Conservation (phyloP, 1,140 invertebrate species). For the Pemphigus obesinymphae region DNA sequence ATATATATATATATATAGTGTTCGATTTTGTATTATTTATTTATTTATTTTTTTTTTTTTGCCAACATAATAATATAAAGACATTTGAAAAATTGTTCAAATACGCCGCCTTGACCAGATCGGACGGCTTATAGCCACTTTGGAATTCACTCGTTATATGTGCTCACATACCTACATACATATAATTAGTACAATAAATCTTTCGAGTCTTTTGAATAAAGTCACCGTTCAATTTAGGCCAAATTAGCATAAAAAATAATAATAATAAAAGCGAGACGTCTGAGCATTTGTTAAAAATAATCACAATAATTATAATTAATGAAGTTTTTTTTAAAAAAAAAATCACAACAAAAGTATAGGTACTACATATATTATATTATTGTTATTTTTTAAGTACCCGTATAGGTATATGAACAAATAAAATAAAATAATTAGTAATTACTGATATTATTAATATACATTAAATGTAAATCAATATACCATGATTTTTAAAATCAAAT, state of each 20-base stretch:
- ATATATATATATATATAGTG: not conserved
- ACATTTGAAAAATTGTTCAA: conserved; percentile 40
- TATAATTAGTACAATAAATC: conserved; percentile 41
- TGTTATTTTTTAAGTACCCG: no score
- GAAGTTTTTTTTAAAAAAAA: not conserved
- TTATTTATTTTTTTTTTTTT: conserved; percentile 16
- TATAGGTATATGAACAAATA: not conserved
- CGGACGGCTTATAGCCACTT: conserved; percentile 1
- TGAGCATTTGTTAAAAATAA: conserved; percentile 27
- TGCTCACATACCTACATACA: no score
- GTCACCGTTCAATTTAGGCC: conserved; percentile 6
- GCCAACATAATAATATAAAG: conserved; percentile 34
- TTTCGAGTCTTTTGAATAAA: conserved; percentile 31
- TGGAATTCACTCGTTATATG: conserved; percentile 38
- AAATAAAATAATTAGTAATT: not conserved
- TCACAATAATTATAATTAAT: not conserved
- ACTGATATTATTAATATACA: no score
- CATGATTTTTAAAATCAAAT: no score
- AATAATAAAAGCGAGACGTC: not conserved
- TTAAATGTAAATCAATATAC: no score
- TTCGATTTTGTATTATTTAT: conserved; percentile 2
- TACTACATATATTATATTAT: no score
- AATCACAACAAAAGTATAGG: not conserved
- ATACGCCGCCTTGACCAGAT: conserved; percentile 31
- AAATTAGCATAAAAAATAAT: conserved; percentile 23